A percentile compares a stretch with the other conserved stretches of the same genome.
Conservation (phyloP, 2,797 vertebrate genomes). For the Pristis pectinata region DNA sequence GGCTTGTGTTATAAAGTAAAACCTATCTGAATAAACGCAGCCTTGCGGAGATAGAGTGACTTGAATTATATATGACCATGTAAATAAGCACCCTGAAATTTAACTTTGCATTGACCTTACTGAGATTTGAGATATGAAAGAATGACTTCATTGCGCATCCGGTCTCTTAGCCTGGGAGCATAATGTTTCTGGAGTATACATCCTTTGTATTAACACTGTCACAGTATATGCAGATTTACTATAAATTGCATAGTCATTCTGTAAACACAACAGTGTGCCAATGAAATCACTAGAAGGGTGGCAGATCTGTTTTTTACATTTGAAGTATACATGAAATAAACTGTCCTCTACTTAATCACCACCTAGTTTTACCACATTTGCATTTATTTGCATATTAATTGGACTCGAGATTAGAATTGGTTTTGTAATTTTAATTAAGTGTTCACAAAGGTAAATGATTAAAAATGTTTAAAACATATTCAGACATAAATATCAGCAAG, state of each 20-base stretch:
- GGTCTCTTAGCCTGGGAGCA: constrained; percentile 72
- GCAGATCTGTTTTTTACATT: constrained; percentile 94
- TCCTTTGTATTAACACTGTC: constrained; percentile 80
- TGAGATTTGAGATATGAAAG: constrained; percentile 73
- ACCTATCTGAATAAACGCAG: neutral
- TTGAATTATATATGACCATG: constrained; percentile 83
- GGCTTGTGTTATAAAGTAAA: constrained; percentile 1
- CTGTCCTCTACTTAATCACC: constrained; percentile 99
- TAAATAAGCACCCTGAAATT: constrained; percentile 69
- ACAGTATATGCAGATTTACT: constrained; percentile 72
- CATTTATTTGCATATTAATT: constrained; percentile 99
- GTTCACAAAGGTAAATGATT: constrained; percentile 99
- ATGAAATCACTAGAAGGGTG: constrained; percentile 67
- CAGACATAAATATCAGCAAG: constrained; percentile 96
- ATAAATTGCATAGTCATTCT: constrained; percentile 70
- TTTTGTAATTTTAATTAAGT: constrained; percentile 99
- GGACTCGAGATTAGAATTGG: constrained; percentile 99
- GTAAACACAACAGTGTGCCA: constrained; percentile 97
- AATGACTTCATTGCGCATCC: constrained; percentile 70
- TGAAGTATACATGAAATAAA: constrained; percentile 99
- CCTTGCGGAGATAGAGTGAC: constrained; percentile 73
- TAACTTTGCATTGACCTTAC: constrained; percentile 86
- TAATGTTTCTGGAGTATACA: constrained; percentile 79
- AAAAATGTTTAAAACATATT: constrained; percentile 99
- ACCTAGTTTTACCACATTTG: constrained; percentile 99